Evolutionary conservation across 1,140 invertebrate genomes (phyloP).

Genomic region (Zeugodacus cucurbitae): DNA sequence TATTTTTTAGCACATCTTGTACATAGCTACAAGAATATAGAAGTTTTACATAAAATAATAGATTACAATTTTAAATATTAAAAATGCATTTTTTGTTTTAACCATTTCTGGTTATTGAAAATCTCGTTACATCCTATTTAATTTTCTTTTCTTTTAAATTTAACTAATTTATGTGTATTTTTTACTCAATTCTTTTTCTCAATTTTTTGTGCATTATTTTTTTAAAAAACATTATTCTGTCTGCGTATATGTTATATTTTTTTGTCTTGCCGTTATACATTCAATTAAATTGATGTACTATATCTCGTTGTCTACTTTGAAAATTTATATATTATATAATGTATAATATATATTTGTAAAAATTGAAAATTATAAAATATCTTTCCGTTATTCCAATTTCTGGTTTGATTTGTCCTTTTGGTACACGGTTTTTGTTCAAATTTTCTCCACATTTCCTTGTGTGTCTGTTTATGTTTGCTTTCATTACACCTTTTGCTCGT

Average conservation of each 20-base stretch:
- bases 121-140: neutral
- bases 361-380: too few species aligned
- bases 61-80: too few species aligned
- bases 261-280: neutral
- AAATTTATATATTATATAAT: too few species aligned
- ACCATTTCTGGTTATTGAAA: too few species aligned
- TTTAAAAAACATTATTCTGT: neutral
- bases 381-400: neutral
- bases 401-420: neutral
- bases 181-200: neutral
- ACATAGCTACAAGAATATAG: too few species aligned
- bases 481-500: conserved; percentile 46
- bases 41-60: too few species aligned
- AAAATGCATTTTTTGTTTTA: too few species aligned
- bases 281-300: conserved; percentile 22
- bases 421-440: neutral
- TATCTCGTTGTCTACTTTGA: neutral
- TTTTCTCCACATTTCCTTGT: neutral
- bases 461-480: conserved; percentile 32
- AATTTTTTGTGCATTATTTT: neutral
- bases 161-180: neutral
- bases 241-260: neutral
- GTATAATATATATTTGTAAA: too few species aligned
- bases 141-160: neutral
- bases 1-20: too few species aligned